phyloP scores from a whole-genome alignment of 2,797 vertebrate genomes.

The Aeoliscus strigatus region DNA sequence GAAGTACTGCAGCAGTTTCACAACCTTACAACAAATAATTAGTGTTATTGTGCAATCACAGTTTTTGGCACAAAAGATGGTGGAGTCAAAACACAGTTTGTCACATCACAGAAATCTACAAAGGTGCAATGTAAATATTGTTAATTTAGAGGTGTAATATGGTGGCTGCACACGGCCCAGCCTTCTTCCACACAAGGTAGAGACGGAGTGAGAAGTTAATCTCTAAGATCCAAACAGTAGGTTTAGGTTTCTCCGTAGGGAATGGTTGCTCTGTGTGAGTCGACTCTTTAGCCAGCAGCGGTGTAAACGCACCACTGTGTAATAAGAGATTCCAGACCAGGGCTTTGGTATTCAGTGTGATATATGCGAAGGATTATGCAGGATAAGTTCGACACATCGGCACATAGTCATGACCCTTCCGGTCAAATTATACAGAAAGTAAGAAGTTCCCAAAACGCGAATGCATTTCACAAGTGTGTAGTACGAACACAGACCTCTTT shows the following conservation, averaged over 20 bases:
- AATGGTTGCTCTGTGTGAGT: slow-evolving; percentile 16
- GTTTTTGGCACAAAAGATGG: too few relatives aligned
- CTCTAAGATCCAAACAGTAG: slow-evolving; percentile 46
- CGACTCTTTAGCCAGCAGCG: slow-evolving; percentile 29
- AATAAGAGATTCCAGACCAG: slow-evolving; percentile 33
- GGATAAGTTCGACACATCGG: slow-evolving; percentile 13
- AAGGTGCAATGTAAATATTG: too few relatives aligned
- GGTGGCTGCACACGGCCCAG: slow-evolving; percentile 28
- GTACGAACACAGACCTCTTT: slow-evolving; percentile 18
- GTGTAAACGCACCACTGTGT: slow-evolving; percentile 34
- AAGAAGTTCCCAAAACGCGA: not conserved
- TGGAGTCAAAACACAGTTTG: too few relatives aligned
- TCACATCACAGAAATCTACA: too few relatives aligned
- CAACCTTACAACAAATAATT: too few relatives aligned
- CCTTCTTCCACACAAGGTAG: slow-evolving; percentile 16
- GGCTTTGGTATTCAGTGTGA: slow-evolving; percentile 16
- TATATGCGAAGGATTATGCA: slow-evolving; percentile 15
- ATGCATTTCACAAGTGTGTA: not conserved
- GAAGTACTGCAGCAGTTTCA: not conserved
- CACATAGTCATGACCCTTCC: slow-evolving; percentile 5
- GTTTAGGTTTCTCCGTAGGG: slow-evolving; percentile 52
- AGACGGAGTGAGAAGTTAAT: slow-evolving; percentile 35
- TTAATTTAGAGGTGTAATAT: too few relatives aligned
- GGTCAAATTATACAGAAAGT: not conserved
- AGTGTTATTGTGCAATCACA: too few relatives aligned